Percentiles rank a stretch among this genome's conserved stretches.
phyloP scores from a whole-genome alignment of 2,888 invertebrate species.

The Apodemia duryi region DNA sequence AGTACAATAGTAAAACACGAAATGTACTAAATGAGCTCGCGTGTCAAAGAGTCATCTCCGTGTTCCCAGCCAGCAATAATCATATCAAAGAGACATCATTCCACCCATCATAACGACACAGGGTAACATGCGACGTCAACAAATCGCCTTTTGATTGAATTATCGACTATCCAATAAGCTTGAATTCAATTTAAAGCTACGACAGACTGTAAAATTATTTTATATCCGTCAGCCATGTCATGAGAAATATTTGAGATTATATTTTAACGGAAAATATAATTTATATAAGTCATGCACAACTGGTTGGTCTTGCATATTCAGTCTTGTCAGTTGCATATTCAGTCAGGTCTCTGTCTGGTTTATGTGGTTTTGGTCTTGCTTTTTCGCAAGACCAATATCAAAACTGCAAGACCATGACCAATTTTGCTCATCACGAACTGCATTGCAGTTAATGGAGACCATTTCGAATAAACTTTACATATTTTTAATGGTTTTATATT shows the following conservation, averaged over 20 bases:
- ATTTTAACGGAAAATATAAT: no score
- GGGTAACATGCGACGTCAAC: constrained; percentile 25
- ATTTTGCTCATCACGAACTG: no score
- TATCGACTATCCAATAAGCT: constrained; percentile 12
- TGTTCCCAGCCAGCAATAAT: constrained; percentile 15
- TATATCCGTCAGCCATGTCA: neutral
- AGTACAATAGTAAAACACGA: neutral
- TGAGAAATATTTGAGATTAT: neutral
- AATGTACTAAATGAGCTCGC: constrained; percentile 20
- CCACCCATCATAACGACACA: constrained; percentile 20
- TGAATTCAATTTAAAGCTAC: constrained; percentile 4
- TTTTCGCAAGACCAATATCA: no score
- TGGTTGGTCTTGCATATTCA: no score
- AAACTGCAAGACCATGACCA: no score
- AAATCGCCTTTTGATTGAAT: constrained; percentile 25
- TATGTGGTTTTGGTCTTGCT: no score
- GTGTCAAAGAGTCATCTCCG: constrained; percentile 22
- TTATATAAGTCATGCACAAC: no score
- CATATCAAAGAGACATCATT: constrained; percentile 17
- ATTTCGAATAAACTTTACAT: no score
- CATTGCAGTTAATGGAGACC: no score
- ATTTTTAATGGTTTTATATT: no score
- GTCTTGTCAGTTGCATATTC: no score
- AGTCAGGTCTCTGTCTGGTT: no score
- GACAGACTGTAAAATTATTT: constrained; percentile 5